Evolutionary conservation across 2,888 invertebrate species (phyloP).

Genomic region (Drosophila greeni): DNA sequence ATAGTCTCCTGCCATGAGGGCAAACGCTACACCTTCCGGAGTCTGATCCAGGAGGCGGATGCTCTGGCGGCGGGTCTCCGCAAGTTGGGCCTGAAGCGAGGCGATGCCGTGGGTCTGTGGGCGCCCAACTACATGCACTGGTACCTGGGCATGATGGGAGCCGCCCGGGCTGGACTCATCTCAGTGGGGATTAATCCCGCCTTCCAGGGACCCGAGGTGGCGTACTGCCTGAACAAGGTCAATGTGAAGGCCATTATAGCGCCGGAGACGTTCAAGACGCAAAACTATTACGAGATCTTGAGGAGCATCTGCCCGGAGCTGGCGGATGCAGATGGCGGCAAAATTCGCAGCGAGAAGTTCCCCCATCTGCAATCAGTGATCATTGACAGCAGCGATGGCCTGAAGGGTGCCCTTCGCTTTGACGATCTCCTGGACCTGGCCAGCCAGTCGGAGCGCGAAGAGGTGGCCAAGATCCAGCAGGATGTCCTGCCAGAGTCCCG

Average conservation of each 20-base stretch:
- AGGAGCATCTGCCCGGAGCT: slow-evolving; percentile 82
- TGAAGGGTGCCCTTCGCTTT: slow-evolving; percentile 80
- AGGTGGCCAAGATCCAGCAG: slow-evolving; percentile 78
- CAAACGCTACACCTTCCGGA: slow-evolving; percentile 80
- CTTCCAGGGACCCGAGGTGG: slow-evolving; percentile 84
- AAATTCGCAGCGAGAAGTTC: slow-evolving; percentile 78
- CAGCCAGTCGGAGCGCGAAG: slow-evolving; percentile 46
- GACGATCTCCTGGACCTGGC: slow-evolving; percentile 77
- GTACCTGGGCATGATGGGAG: slow-evolving; percentile 85
- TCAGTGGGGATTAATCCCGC: slow-evolving; percentile 89
- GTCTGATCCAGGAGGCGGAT: slow-evolving; percentile 81
- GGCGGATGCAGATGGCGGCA: slow-evolving; percentile 77
- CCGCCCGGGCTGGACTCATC: slow-evolving; percentile 85
- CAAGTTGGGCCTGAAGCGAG: slow-evolving; percentile 84
- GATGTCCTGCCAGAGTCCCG: slow-evolving; percentile 83
- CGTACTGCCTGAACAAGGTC: slow-evolving; percentile 86
- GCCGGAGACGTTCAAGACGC: slow-evolving; percentile 82
- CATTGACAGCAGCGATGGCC: slow-evolving; percentile 79
- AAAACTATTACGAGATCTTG: slow-evolving; percentile 85
- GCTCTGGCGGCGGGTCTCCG: slow-evolving; percentile 85
- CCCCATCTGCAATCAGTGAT: slow-evolving; percentile 82
- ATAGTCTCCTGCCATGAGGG: slow-evolving; percentile 81
- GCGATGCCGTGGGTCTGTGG: slow-evolving; percentile 89
- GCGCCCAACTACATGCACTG: slow-evolving; percentile 88
- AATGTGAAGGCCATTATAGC: slow-evolving; percentile 84